Conservation (phyloP, 2,888 invertebrate genomes). For the Lagria hirta region DNA sequence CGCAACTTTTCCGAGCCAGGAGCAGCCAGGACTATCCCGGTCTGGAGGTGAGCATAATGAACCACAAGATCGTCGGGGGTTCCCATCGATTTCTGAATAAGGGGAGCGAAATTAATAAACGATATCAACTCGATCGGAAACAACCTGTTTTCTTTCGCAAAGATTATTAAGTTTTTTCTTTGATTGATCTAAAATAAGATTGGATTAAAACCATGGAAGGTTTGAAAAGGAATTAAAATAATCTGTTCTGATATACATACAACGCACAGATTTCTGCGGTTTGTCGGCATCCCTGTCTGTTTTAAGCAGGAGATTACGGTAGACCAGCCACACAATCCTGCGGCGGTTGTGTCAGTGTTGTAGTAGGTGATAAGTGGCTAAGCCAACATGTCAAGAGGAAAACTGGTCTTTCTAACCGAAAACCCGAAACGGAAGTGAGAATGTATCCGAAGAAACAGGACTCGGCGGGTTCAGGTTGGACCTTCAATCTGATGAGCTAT, state of each 20-base stretch:
- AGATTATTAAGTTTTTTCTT: slow-evolving; percentile 23
- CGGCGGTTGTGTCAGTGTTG: slow-evolving; percentile 8
- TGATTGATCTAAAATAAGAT: too few relatives aligned
- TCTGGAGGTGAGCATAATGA: slow-evolving; percentile 25
- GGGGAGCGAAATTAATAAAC: slow-evolving; percentile 31
- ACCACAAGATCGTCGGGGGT: slow-evolving; percentile 22
- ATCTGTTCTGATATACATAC: too few relatives aligned
- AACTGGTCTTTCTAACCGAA: slow-evolving; percentile 9
- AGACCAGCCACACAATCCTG: slow-evolving; percentile 17
- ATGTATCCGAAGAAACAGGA: too few relatives aligned
- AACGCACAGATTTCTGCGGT: too few relatives aligned
- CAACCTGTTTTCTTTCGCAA: slow-evolving; percentile 19
- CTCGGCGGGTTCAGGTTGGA: slow-evolving; percentile 40
- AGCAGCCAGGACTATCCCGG: too few relatives aligned
- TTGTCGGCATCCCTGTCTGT: too few relatives aligned
- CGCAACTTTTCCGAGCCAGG: slow-evolving; percentile 49
- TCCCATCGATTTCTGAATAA: slow-evolving; percentile 12
- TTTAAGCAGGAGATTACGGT: slow-evolving; percentile 9
- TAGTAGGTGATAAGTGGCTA: slow-evolving; percentile 14
- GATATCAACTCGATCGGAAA: slow-evolving; percentile 30
- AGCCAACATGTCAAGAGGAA: slow-evolving; percentile 8
- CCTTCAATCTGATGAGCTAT: slow-evolving; percentile 60
- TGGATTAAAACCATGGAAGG: not conserved
- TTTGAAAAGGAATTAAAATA: too few relatives aligned
- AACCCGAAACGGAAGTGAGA: slow-evolving; percentile 14